Evolutionary conservation across 2,113 vertebrate species (phyloP).

Genomic region (Numenius arquata): DNA sequence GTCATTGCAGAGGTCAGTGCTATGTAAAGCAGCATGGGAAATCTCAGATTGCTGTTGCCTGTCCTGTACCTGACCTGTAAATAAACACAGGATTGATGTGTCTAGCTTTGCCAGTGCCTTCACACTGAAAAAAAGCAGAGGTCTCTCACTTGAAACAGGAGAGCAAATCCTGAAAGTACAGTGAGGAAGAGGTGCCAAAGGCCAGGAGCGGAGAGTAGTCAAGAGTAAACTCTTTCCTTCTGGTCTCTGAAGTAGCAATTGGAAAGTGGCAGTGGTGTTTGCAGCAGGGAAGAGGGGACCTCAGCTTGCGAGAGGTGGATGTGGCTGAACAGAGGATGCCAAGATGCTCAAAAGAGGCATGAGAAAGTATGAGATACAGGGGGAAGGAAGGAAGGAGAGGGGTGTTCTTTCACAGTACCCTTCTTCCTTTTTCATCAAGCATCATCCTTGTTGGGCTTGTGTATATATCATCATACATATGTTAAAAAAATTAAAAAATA

Average conservation of each 20-base stretch:
- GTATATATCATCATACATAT: neutral
- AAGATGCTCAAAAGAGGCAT: neutral
- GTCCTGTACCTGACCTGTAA: conserved; percentile 36
- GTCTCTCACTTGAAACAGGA: neutral
- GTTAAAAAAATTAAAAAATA: neutral
- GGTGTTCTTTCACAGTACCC: neutral
- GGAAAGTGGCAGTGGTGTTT: neutral
- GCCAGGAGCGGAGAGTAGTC: neutral
- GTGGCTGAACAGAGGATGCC: neutral
- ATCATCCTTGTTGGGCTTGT: neutral
- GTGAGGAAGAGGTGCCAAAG: neutral
- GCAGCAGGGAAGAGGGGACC: neutral
- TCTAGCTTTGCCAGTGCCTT: neutral
- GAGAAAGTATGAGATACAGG: neutral
- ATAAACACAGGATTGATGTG: conserved; percentile 5
- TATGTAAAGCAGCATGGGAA: neutral
- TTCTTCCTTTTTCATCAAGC: neutral
- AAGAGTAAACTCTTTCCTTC: neutral
- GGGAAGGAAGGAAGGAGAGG: neutral
- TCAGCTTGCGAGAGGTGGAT: neutral
- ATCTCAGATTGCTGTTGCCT: neutral
- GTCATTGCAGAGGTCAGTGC: conserved; percentile 9
- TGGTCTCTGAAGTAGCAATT: neutral
- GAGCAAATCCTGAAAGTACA: conserved; percentile 9
- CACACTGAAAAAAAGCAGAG: neutral